These are phyloP conservation scores for Brachypodius melanocephalos DNA, from an alignment of 2,113 vertebrate species.

Conservation along the genomic window DNA sequence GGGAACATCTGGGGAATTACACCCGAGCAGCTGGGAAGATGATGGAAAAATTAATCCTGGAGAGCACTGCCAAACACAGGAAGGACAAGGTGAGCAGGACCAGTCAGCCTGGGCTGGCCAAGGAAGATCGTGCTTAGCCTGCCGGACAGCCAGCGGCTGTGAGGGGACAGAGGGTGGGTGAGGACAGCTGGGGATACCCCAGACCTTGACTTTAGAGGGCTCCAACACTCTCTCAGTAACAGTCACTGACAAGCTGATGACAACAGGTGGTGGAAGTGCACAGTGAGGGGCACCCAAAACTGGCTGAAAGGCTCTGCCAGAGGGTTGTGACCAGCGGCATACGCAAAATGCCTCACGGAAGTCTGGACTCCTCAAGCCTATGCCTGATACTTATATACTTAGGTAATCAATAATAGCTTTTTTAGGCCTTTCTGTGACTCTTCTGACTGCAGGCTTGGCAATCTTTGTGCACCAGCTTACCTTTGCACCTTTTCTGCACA, in stretches of 20 bases:
- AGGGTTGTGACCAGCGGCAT: neutral
- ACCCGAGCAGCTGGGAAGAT: neutral
- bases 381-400: neutral
- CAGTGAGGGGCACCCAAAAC: neutral
- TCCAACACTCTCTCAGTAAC: neutral
- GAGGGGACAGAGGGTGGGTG: neutral
- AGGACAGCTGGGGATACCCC: neutral
- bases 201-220: neutral
- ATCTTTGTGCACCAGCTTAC: constrained; percentile 62
- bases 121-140: neutral
- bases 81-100: neutral
- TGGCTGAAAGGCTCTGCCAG: neutral
- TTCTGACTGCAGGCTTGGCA: neutral
- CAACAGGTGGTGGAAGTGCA: fast-evolving
- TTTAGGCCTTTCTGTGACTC: neutral
- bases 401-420: neutral
- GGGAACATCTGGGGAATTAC: neutral
- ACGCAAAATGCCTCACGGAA: neutral
- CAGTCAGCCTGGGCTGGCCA: neutral
- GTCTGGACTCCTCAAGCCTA: neutral
- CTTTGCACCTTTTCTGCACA: constrained; percentile 87
- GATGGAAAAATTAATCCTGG: neutral
- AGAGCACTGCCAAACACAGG: neutral
- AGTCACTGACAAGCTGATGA: neutral
- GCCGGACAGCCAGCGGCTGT: neutral